phyloP scores from a whole-genome alignment of 2,113 vertebrate genomes.

The Oreotragus oreotragus region DNA sequence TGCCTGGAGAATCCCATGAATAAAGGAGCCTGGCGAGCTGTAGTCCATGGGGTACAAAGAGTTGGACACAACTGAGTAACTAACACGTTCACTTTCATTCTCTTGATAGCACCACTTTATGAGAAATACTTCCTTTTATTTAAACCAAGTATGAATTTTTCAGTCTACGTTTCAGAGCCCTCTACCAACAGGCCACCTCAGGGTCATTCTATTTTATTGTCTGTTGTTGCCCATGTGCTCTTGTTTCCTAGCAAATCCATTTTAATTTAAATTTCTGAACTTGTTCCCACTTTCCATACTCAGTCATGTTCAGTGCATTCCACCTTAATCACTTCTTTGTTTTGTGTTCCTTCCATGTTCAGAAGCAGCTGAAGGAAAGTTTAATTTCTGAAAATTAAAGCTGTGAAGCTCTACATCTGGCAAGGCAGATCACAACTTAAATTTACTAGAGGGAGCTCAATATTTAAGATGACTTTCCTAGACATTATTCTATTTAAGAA shows the following conservation, averaged over 20 bases:
- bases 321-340: neutral
- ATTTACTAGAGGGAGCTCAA: conserved; percentile 31
- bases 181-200: neutral
- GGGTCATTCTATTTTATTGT: neutral
- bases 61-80: neutral
- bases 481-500: conserved; percentile 8
- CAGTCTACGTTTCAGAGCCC: neutral
- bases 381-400: conserved; percentile 8
- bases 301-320: neutral
- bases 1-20: neutral
- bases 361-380: neutral
- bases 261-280: neutral
- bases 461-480: conserved; percentile 15
- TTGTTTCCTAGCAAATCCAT: neutral
- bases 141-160: neutral
- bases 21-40: accelerated
- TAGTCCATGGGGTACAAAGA: neutral
- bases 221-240: neutral
- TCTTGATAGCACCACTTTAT: neutral
- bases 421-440: neutral
- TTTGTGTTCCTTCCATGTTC: neutral
- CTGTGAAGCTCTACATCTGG: conserved; percentile 16
- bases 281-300: neutral
- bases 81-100: neutral
- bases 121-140: neutral